phyloP scores from a whole-genome alignment of 2,888 invertebrate species.

The Vanessa cardui region DNA sequence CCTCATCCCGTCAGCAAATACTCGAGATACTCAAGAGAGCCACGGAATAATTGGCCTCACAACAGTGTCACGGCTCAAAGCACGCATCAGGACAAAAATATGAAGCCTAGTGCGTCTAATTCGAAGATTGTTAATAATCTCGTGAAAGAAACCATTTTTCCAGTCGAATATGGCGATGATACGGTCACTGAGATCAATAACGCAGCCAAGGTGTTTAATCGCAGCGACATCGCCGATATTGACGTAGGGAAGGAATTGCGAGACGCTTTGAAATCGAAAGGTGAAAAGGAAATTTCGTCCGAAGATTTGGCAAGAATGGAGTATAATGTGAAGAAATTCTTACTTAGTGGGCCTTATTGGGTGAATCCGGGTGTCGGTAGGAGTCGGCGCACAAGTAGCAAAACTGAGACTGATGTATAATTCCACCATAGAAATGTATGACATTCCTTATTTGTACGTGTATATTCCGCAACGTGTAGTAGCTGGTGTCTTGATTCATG shows the following conservation, averaged over 20 bases:
- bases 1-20: conserved; percentile 78
- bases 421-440: conserved; percentile 56
- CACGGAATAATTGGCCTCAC: conserved; percentile 61
- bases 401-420: conserved; percentile 83
- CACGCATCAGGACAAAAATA: conserved; percentile 49
- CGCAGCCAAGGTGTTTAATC: conserved; percentile 55
- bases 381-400: conserved; percentile 78
- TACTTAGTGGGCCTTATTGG: conserved; percentile 83
- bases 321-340: conserved; percentile 89
- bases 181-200: conserved; percentile 68
- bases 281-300: conserved; percentile 70
- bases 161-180: conserved; percentile 67
- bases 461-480: conserved; percentile 27
- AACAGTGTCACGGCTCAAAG: conserved; percentile 50
- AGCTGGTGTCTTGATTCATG: conserved; percentile 17
- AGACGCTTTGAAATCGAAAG: conserved; percentile 58
- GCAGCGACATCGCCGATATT: conserved; percentile 52
- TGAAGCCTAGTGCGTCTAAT: conserved; percentile 45
- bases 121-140: conserved; percentile 60
- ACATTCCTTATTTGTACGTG: conserved; percentile 49
- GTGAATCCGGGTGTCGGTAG: conserved; percentile 57
- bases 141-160: conserved; percentile 74
- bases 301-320: conserved; percentile 88
- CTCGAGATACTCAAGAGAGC: conserved; percentile 61
- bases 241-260: conserved; percentile 58